These are phyloP conservation scores for Proisotoma minuta DNA, from an alignment of 2,888 invertebrate genomes.

Conservation along the genomic window DNA sequence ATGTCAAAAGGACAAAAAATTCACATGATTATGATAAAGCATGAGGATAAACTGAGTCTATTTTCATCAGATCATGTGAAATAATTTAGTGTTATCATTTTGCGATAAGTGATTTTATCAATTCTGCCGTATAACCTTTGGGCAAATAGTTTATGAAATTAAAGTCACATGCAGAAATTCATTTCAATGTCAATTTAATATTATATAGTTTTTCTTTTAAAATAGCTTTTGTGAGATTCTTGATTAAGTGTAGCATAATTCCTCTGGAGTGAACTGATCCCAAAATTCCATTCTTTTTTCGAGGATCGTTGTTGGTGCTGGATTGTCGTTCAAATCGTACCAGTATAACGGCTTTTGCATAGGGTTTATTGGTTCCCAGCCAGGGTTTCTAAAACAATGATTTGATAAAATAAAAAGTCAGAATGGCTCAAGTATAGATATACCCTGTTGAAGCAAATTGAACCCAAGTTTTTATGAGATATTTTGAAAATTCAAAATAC, in stretches of 20 bases:
- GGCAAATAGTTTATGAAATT: no score
- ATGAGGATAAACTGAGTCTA: no score
- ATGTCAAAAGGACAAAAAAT: no score
- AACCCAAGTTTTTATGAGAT: constrained; percentile 26
- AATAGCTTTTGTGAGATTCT: no score
- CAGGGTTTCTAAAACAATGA: constrained; percentile 3
- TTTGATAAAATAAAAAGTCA: constrained; percentile 4
- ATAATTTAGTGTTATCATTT: no score
- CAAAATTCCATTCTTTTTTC: constrained; percentile 30
- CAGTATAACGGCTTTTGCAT: constrained; percentile 9
- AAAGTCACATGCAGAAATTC: no score
- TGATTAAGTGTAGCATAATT: constrained; percentile 24
- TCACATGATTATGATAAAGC: no score
- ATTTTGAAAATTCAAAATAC: constrained; percentile 30
- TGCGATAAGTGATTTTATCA: no score
- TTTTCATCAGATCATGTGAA: no score
- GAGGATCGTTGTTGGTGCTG: constrained; percentile 13
- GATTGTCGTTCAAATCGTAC: constrained; percentile 27
- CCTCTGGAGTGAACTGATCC: constrained; percentile 29
- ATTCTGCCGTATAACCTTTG: no score
- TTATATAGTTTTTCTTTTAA: no score
- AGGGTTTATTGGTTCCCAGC: constrained; percentile 11
- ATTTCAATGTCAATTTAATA: no score
- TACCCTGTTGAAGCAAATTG: constrained; percentile 34
- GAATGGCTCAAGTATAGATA: background rate